Percentiles rank a stretch among this genome's conserved stretches.
Evolutionary conservation across 2,113 vertebrate genomes (phyloP).

Genomic region (Morone chrysops): DNA sequence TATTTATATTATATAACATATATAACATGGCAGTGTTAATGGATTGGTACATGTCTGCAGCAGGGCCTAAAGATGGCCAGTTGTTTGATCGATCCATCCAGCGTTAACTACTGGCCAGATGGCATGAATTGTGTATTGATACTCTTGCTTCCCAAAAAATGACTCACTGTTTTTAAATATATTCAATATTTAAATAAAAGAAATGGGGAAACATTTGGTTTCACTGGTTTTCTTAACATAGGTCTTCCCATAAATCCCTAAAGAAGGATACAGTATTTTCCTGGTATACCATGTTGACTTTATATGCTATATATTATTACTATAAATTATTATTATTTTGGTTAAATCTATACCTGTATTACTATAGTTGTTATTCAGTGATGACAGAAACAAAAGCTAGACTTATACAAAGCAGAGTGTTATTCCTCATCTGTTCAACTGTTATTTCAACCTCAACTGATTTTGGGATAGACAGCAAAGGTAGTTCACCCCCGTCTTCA

Average conservation of each 20-base stretch:
- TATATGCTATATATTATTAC: no score
- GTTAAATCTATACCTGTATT: not conserved
- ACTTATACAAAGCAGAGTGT: constrained; percentile 17
- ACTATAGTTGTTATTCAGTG: constrained; percentile 5
- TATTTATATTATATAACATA: not conserved
- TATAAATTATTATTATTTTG: not conserved
- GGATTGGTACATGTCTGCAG: not conserved
- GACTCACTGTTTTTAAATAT: not conserved
- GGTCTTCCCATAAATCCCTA: no score
- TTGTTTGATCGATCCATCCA: not conserved
- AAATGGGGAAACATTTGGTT: not conserved
- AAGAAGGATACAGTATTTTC: not conserved
- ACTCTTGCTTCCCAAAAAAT: no score
- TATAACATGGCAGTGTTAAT: not conserved
- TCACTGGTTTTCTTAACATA: no score
- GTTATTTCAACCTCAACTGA: not conserved
- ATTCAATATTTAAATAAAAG: not conserved
- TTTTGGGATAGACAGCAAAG: constrained; percentile 45
- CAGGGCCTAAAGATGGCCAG: not conserved
- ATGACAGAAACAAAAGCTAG: not conserved
- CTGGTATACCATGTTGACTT: no score
- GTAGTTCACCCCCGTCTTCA: constrained; percentile 48
- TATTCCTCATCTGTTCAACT: not conserved
- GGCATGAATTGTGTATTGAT: not conserved
- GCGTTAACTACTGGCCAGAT: not conserved